These are phyloP conservation scores for Volucella inanis DNA, from an alignment of 2,888 invertebrate species.

Conservation along the genomic window DNA sequence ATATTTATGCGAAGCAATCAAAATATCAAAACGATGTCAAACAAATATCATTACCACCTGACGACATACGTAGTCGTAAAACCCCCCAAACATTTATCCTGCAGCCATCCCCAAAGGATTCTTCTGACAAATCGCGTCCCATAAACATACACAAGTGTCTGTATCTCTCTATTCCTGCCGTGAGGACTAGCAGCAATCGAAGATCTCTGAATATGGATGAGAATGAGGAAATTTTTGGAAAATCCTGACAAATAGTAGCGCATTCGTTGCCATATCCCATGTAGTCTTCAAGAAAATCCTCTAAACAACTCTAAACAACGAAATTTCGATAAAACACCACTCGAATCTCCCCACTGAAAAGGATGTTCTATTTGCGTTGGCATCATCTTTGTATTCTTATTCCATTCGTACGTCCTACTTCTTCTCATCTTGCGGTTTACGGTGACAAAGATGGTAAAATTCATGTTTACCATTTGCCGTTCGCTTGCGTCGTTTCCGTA, in stretches of 20 bases:
- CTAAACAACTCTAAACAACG: constrained; percentile 38
- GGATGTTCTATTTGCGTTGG: constrained; percentile 71
- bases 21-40: constrained; percentile 74
- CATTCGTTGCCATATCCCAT: constrained; percentile 61
- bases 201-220: constrained; percentile 21
- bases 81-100: not conserved
- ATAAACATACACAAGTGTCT: constrained; percentile 41
- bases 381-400: constrained; percentile 65
- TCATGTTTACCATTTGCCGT: constrained; percentile 51
- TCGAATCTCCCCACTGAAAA: constrained; percentile 21
- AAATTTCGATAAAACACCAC: constrained; percentile 42
- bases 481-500: constrained; percentile 1
- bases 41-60: constrained; percentile 74
- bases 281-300: constrained; percentile 14
- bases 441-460: constrained; percentile 69
- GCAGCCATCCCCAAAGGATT: constrained; percentile 15
- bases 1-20: constrained; percentile 70
- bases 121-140: constrained; percentile 62
- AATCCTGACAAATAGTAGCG: constrained; percentile 68
- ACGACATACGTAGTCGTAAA: constrained; percentile 41
- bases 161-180: no score
- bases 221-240: constrained; percentile 46
- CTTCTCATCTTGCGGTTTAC: constrained; percentile 66
- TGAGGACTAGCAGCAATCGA: constrained; percentile 39
- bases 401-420: not conserved